These are phyloP conservation scores for Sorex fumeus DNA, from an alignment of 2,113 vertebrate species.

Conservation along the genomic window DNA sequence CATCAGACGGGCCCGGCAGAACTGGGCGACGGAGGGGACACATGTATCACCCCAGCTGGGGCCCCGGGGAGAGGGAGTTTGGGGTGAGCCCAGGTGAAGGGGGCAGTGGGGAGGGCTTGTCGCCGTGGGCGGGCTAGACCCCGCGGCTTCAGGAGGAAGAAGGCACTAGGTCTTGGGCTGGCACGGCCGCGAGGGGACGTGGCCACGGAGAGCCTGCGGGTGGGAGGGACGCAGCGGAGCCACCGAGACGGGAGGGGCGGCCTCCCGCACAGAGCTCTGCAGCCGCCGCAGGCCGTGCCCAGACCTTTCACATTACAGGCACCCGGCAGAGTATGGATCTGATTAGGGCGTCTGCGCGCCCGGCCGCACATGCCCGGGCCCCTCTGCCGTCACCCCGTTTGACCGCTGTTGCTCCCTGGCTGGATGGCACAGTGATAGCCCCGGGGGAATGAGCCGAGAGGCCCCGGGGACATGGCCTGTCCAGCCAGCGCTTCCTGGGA, in stretches of 20 bases:
- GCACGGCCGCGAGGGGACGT: too few species aligned
- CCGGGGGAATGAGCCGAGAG: too few species aligned
- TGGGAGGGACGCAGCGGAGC: too few species aligned
- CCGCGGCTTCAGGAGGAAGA: too few species aligned
- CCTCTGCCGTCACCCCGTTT: background rate
- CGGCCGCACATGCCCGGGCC: background rate
- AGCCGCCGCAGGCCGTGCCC: constrained; percentile 86
- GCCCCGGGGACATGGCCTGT: background rate
- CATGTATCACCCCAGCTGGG: constrained; percentile 17
- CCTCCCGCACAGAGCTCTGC: constrained; percentile 90
- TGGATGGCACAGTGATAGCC: too few species aligned
- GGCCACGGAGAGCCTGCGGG: too few species aligned
- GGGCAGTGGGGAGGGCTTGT: too few species aligned
- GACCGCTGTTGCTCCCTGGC: background rate
- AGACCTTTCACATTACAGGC: constrained; percentile 89
- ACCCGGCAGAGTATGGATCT: constrained; percentile 87
- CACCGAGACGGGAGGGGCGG: constrained; percentile 61
- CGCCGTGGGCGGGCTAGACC: too few species aligned
- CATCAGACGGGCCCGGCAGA: too few species aligned
- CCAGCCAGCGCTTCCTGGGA: background rate
- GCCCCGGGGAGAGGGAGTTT: too few species aligned
- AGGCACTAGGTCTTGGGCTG: too few species aligned
- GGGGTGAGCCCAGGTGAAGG: constrained; percentile 73
- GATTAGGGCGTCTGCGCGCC: constrained; percentile 82
- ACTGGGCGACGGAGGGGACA: background rate